phyloP scores from a whole-genome alignment of 2,888 invertebrate genomes.

The Cataglyphis albicans region DNA sequence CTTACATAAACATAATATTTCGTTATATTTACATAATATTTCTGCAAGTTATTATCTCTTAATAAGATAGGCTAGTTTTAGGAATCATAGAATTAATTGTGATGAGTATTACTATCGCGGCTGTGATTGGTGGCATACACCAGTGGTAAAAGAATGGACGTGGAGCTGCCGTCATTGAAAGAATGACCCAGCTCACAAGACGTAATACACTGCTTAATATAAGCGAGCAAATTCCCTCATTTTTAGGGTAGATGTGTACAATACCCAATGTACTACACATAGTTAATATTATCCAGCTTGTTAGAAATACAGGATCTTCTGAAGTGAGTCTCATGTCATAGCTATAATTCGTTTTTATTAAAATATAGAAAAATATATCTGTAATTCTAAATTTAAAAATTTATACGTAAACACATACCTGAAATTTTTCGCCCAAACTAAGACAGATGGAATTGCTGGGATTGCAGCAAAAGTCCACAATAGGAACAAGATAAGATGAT shows the following conservation, averaged over 20 bases:
- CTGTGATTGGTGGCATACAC: conserved; percentile 80
- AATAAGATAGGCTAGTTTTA: conserved; percentile 5
- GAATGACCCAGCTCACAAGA: conserved; percentile 79
- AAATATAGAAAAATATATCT: conserved; percentile 14
- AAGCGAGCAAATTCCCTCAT: conserved; percentile 67
- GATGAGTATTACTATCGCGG: conserved; percentile 72
- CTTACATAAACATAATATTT: conserved; percentile 8
- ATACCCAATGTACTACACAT: conserved; percentile 78
- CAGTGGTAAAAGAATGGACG: conserved; percentile 81
- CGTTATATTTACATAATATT: background rate
- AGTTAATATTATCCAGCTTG: conserved; percentile 81
- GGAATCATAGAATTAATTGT: conserved; percentile 73
- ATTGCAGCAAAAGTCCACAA: conserved; percentile 89
- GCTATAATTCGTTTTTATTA: conserved; percentile 67
- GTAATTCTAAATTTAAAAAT: conserved; percentile 1
- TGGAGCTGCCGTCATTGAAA: conserved; percentile 76
- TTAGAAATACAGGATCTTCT: conserved; percentile 80
- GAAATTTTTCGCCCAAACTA: conserved; percentile 94
- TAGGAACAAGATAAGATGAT: conserved; percentile 91
- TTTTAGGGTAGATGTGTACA: conserved; percentile 75
- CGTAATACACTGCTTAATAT: conserved; percentile 77
- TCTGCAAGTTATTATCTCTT: conserved; percentile 8
- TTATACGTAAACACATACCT: conserved; percentile 86
- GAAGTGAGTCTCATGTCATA: conserved; percentile 79
- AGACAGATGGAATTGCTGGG: conserved; percentile 90